A percentile compares a stretch with the other conserved stretches of the same genome.
Evolutionary conservation across 2,797 vertebrate species (phyloP).

Genomic region (Limnodromus scolopaceus): DNA sequence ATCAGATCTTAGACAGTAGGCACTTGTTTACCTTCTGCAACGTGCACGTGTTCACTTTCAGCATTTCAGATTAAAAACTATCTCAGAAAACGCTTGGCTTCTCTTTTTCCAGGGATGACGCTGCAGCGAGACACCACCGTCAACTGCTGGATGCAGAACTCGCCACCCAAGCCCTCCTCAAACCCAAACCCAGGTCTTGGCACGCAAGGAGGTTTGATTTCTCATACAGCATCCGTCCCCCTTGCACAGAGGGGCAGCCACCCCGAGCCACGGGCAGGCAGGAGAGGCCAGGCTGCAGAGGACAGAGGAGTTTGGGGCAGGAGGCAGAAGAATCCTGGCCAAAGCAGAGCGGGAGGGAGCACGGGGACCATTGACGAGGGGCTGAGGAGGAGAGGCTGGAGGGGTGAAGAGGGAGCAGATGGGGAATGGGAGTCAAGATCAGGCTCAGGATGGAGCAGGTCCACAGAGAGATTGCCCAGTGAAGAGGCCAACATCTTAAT

Average conservation of each 20-base stretch:
- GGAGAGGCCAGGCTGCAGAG: fast-evolving
- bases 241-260: fast-evolving
- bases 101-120: not conserved
- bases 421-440: not conserved
- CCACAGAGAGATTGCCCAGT: not conserved
- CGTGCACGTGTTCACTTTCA: fast-evolving
- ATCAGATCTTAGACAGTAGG: fast-evolving
- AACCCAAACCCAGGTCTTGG: not conserved
- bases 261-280: not conserved
- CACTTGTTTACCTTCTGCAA: not conserved
- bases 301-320: not conserved
- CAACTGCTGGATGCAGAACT: not conserved
- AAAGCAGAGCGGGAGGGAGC: not conserved
- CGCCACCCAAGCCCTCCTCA: not conserved
- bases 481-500: not conserved
- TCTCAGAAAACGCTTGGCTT: not conserved
- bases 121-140: fast-evolving
- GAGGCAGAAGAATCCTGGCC: not conserved
- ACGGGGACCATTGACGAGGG: fast-evolving
- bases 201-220: not conserved
- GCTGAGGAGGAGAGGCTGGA: not conserved
- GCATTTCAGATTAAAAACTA: not conserved
- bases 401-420: not conserved
- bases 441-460: not conserved
- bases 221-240: fast-evolving